Conservation (phyloP, 2,113 vertebrate species). For the Hassar affinis region DNA sequence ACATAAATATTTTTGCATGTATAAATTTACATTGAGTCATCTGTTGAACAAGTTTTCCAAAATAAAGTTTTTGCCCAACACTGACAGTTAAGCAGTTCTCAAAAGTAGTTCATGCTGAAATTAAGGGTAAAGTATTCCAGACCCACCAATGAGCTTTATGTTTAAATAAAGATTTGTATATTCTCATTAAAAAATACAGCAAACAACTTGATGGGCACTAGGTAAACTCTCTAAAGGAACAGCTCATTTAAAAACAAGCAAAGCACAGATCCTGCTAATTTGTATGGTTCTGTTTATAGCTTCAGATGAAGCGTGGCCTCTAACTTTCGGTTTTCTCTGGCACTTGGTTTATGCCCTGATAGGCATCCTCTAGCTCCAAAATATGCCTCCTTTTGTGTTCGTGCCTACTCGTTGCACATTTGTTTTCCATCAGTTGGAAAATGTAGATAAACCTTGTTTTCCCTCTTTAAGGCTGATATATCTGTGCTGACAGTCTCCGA, state of each 20-base stretch:
- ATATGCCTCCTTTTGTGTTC: constrained; percentile 34
- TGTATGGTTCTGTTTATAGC: neutral
- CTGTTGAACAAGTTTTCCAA: neutral
- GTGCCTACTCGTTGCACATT: constrained; percentile 34
- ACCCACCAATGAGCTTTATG: neutral
- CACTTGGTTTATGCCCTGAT: constrained; percentile 5
- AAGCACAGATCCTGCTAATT: neutral
- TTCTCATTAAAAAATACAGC: neutral
- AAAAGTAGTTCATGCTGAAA: neutral
- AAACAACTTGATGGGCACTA: neutral
- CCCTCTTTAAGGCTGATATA: constrained; percentile 45
- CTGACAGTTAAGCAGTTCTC: neutral
- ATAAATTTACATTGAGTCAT: neutral
- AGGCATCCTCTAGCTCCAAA: constrained; percentile 7
- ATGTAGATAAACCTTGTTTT: constrained; percentile 42
- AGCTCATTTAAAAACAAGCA: neutral
- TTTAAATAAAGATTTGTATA: neutral
- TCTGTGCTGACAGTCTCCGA: constrained; percentile 56
- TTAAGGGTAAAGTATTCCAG: neutral
- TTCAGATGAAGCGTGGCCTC: neutral
- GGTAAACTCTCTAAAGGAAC: neutral
- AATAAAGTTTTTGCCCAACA: neutral
- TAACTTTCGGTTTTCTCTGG: neutral
- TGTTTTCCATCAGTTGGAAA: constrained; percentile 47
- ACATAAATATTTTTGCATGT: neutral